These are phyloP conservation scores for Malurus cyaneus DNA, from an alignment of 2,113 vertebrate species.

Conservation along the genomic window DNA sequence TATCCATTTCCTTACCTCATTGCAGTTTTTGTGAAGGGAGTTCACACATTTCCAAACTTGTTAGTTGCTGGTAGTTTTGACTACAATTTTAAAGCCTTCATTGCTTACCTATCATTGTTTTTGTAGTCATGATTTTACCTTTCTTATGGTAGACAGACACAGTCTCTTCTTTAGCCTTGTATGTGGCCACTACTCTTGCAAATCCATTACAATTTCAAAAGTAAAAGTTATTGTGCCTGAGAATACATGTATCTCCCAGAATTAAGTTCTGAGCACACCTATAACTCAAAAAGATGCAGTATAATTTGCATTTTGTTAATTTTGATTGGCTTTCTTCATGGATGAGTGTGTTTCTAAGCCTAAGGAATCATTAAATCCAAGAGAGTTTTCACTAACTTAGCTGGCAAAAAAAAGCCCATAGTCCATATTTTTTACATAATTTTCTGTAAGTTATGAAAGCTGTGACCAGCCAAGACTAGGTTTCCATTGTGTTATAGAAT, in stretches of 20 bases:
- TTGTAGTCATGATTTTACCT: neutral
- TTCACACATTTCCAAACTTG: neutral
- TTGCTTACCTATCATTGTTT: neutral
- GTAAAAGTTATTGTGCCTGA: neutral
- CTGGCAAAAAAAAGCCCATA: neutral
- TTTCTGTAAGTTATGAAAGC: neutral
- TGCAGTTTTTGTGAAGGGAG: neutral
- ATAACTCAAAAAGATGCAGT: neutral
- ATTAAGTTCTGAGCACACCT: neutral
- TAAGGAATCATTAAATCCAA: neutral
- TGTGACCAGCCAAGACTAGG: neutral
- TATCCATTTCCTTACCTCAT: neutral
- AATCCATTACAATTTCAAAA: neutral
- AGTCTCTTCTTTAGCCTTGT: neutral
- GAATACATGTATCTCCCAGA: neutral
- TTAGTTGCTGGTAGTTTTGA: neutral
- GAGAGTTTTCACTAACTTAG: neutral
- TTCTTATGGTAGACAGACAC: neutral
- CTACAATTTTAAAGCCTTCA: neutral
- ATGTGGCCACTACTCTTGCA: neutral
- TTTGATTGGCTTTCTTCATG: neutral
- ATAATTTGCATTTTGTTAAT: neutral
- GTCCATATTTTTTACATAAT: neutral
- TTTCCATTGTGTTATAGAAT: neutral
- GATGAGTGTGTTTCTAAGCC: neutral